Evolutionary conservation across 1,140 invertebrate species (phyloP).

Genomic region (Lethocerus indicus): DNA sequence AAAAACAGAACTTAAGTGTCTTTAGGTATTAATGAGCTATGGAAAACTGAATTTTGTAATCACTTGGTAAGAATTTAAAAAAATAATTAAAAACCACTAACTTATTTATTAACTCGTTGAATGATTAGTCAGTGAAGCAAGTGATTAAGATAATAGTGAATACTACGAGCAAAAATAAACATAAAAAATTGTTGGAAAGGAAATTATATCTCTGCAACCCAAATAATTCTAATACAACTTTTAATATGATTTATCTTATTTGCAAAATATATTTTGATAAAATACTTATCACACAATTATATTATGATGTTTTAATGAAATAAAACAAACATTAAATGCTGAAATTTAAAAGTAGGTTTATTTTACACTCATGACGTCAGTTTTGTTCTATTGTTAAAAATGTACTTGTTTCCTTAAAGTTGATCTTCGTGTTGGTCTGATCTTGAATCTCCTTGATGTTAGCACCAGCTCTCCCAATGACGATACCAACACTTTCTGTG

Average conservation of each 20-base stretch:
- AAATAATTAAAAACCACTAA: not conserved
- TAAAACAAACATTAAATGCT: not conserved
- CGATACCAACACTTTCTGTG: constrained; percentile 25
- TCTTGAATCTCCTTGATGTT: constrained; percentile 53
- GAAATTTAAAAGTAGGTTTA: not conserved
- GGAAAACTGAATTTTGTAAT: not conserved
- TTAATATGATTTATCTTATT: not conserved
- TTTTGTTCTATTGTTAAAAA: not conserved
- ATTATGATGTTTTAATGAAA: not conserved
- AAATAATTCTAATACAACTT: too few relatives aligned
- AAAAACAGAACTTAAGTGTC: not conserved
- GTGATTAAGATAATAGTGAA: too few relatives aligned
- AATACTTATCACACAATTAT: not conserved
- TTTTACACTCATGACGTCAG: not conserved
- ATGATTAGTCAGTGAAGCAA: too few relatives aligned
- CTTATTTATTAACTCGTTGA: too few relatives aligned
- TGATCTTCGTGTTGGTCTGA: constrained; percentile 46
- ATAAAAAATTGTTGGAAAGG: too few relatives aligned
- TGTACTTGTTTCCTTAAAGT: constrained; percentile 29
- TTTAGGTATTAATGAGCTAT: not conserved
- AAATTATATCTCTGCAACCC: too few relatives aligned
- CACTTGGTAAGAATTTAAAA: not conserved
- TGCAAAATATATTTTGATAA: not conserved
- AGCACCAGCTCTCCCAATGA: constrained; percentile 44
- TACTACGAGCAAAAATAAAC: too few relatives aligned